Evolutionary conservation across 2,888 invertebrate species (phyloP).

Genomic region (Zhuqinia jingwanae): DNA sequence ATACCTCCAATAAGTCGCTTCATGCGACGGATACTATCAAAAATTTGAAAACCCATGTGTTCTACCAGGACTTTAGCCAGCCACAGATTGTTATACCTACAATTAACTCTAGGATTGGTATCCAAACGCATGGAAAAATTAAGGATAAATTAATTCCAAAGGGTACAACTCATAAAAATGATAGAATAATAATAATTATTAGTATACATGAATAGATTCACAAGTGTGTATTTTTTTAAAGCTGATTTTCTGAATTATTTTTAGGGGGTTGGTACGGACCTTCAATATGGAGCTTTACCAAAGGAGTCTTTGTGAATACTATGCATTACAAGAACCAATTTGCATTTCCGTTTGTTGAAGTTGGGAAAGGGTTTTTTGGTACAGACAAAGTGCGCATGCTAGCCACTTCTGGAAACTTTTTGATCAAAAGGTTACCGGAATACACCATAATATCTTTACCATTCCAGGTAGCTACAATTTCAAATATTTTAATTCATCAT

Average conservation of each 20-base stretch:
- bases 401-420: constrained; percentile 74
- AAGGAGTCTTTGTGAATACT: constrained; percentile 76
- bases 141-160: constrained; percentile 75
- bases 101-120: constrained; percentile 74
- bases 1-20: constrained; percentile 66
- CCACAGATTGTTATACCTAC: constrained; percentile 73
- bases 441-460: constrained; percentile 74
- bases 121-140: constrained; percentile 76
- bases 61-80: constrained; percentile 75
- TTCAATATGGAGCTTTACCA: constrained; percentile 75
- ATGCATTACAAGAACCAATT: constrained; percentile 74
- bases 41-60: constrained; percentile 71
- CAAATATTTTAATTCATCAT: not conserved
- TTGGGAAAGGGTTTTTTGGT: constrained; percentile 70
- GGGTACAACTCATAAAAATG: constrained; percentile 61
- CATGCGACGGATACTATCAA: constrained; percentile 61
- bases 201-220: too few relatives aligned
- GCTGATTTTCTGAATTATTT: not conserved
- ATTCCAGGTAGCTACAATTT: constrained; percentile 64
- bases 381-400: constrained; percentile 74
- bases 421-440: constrained; percentile 68
- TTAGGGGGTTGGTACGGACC: constrained; percentile 77
- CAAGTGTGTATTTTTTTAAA: not conserved
- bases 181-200: not conserved
- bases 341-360: constrained; percentile 69